phyloP scores from a whole-genome alignment of 2,797 vertebrate genomes.

The Mormyrops attenuatus region DNA sequence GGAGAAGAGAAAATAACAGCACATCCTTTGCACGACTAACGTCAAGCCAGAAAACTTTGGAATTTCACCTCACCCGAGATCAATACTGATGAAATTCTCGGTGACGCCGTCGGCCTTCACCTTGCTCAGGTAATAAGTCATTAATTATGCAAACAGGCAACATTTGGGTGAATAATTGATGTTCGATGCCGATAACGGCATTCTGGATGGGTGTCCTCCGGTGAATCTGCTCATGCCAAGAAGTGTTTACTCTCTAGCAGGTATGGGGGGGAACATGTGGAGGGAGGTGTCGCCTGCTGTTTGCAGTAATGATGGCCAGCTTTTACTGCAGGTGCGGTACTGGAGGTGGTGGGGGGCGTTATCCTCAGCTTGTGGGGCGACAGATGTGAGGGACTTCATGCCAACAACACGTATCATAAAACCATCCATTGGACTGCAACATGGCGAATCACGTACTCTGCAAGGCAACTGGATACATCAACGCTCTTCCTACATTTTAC shows the following conservation, averaged over 20 bases:
- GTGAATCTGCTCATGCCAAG: background rate
- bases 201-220: background rate
- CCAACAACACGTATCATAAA: background rate
- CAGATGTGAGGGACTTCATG: slow-evolving; percentile 16
- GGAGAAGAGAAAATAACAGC: background rate
- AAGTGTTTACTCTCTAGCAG: background rate
- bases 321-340: slow-evolving; percentile 12
- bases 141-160: slow-evolving; percentile 33
- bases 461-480: background rate
- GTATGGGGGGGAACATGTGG: background rate
- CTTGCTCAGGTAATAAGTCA: slow-evolving; percentile 23
- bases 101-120: background rate
- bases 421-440: background rate
- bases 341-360: slow-evolving; percentile 26
- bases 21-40: background rate
- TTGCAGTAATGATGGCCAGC: background rate
- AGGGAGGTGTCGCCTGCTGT: background rate
- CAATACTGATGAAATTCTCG: background rate
- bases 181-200: background rate
- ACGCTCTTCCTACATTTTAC: background rate
- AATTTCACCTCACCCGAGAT: background rate
- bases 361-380: slow-evolving; percentile 20
- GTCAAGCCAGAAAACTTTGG: background rate
- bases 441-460: background rate
- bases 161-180: slow-evolving; percentile 42